Evolutionary conservation across 2,113 vertebrate genomes (phyloP).

Genomic region (Phycodurus eques): DNA sequence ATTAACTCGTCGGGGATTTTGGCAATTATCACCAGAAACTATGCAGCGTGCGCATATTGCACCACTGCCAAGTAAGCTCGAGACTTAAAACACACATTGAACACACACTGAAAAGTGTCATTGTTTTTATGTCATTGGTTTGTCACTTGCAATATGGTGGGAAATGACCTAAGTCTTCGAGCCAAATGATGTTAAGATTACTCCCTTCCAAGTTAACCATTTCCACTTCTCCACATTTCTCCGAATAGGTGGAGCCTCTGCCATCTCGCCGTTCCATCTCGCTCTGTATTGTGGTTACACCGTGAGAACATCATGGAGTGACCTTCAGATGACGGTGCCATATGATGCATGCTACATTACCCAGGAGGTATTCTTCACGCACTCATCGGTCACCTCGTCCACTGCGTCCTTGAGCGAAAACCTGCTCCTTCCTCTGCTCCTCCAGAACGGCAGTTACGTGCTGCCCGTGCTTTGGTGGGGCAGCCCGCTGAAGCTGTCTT

Average conservation of each 20-base stretch:
- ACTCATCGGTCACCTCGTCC: not conserved
- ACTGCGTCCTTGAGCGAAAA: not conserved
- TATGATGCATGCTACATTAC: constrained; percentile 71
- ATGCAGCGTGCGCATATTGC: not conserved
- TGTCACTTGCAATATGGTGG: not conserved
- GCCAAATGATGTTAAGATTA: not conserved
- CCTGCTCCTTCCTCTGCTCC: not conserved
- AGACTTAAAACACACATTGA: not conserved
- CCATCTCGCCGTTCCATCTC: constrained; percentile 63
- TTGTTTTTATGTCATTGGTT: not conserved
- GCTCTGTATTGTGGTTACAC: constrained; percentile 66
- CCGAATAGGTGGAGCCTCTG: constrained; percentile 52
- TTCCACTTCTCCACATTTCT: not conserved
- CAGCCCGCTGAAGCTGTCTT: constrained; percentile 67
- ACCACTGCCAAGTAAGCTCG: not conserved
- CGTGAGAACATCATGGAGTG: constrained; percentile 46
- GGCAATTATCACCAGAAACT: not conserved
- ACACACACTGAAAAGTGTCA: not conserved
- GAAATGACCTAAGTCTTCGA: not conserved
- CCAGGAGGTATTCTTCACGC: constrained; percentile 55
- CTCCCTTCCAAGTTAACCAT: not conserved
- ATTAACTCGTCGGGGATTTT: not conserved
- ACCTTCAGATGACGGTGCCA: constrained; percentile 59
- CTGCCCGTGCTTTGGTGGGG: constrained; percentile 71
- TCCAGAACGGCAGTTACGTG: constrained; percentile 69